Percentiles rank a stretch among this genome's conserved stretches.
Conservation (phyloP, 2,888 invertebrate genomes). For the Timandra comae region DNA sequence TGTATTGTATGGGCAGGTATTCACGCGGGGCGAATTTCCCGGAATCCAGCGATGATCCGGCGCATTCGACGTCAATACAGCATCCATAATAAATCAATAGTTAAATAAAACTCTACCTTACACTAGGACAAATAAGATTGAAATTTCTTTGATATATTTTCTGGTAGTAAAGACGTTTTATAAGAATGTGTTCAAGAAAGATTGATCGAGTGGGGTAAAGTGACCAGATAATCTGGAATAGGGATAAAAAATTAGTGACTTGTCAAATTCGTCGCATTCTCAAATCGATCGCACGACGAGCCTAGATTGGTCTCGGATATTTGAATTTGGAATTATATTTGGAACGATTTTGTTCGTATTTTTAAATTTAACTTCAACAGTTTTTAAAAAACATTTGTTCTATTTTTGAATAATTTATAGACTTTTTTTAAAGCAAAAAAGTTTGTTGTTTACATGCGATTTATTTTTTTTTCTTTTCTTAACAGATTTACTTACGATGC, state of each 20-base stretch:
- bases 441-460: too few species aligned
- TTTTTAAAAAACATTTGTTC: too few species aligned
- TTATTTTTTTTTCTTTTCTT: too few species aligned
- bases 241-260: constrained; percentile 71
- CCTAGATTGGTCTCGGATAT: constrained; percentile 45
- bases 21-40: constrained; percentile 74
- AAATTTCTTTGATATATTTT: constrained; percentile 10
- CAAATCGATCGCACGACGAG: constrained; percentile 42
- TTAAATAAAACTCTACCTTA: constrained; percentile 19
- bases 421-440: too few species aligned
- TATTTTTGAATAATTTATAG: too few species aligned
- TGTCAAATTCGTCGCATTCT: constrained; percentile 75
- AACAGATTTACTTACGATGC: too few species aligned
- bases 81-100: constrained; percentile 35
- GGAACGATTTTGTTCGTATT: too few species aligned
- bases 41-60: constrained; percentile 75
- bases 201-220: constrained; percentile 76
- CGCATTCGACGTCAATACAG: constrained; percentile 52
- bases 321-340: constrained; percentile 27
- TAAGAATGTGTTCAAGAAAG: constrained; percentile 48
- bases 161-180: constrained; percentile 27
- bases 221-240: constrained; percentile 66
- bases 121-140: constrained; percentile 8
- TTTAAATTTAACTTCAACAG: too few species aligned
- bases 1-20: constrained; percentile 73